Evolutionary conservation across 2,113 vertebrate genomes (phyloP).

Genomic region (Gulo gulo): DNA sequence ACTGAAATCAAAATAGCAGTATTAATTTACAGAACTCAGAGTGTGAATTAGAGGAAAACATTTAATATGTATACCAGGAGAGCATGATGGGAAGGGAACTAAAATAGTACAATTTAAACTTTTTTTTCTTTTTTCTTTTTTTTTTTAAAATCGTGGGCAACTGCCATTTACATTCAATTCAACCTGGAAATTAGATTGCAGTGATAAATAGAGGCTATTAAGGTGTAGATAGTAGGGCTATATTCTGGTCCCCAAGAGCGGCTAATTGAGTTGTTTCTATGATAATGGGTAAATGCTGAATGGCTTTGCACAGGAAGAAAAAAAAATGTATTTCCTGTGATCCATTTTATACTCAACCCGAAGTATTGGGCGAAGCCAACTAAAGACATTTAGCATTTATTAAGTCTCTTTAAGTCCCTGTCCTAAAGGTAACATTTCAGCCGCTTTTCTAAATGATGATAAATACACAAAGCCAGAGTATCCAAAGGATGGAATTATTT

Average conservation of each 20-base stretch:
- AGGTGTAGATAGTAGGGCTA: constrained; percentile 71
- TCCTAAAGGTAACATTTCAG: constrained; percentile 75
- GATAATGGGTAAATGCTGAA: constrained; percentile 80
- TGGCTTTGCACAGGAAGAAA: constrained; percentile 47
- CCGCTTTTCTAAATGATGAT: constrained; percentile 81
- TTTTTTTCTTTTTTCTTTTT: constrained; percentile 10
- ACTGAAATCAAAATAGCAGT: constrained; percentile 52
- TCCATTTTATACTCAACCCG: constrained; percentile 45
- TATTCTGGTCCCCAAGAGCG: constrained; percentile 69
- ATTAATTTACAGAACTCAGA: constrained; percentile 66
- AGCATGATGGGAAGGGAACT: constrained; percentile 52
- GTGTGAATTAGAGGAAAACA: constrained; percentile 62
- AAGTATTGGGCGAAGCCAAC: constrained; percentile 46
- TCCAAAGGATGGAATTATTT: constrained; percentile 77
- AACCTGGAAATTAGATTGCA: constrained; percentile 78
- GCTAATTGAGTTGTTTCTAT: constrained; percentile 83
- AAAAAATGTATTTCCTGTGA: constrained; percentile 54
- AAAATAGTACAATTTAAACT: constrained; percentile 65
- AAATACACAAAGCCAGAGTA: constrained; percentile 76
- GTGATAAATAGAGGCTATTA: constrained; percentile 81
- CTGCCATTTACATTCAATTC: constrained; percentile 75
- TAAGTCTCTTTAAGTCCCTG: constrained; percentile 46
- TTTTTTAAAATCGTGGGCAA: constrained; percentile 22
- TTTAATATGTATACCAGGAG: constrained; percentile 32
- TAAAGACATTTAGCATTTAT: constrained; percentile 71